Evolutionary conservation across 92 coral and sea anemone genomes (phyloP), one percentile per base, ranked within the genome.

Genomic region (Epizoanthus rinbou): DNA sequence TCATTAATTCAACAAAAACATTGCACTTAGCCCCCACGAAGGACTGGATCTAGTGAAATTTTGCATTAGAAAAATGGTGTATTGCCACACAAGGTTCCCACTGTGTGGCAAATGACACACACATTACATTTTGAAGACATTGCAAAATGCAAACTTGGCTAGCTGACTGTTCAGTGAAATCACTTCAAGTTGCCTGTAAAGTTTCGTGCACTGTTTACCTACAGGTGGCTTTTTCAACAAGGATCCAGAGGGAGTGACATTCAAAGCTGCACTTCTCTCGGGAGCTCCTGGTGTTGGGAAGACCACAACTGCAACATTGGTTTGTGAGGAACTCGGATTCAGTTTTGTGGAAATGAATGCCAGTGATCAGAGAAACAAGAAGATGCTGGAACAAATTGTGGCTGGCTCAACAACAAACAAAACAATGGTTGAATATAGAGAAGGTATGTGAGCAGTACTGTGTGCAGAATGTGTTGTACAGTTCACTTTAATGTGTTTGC

Each of bases 281-380:
- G 98, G 98, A 1, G 91, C 98, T 21, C 98, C 98, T 14, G 98
- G 98, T 6, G 98, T 95, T 5, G 98, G 98, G 33, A 95, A 95
- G 87, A 95, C 98, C 63, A 95, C 98, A 47, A 95, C 98, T 14
- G 89, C 98, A 5, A 88, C 89, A 1, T 80, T 95, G 24, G 98
- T 95, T 5, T 95, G 98, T 69, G 83, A 93, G 73, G 98, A 95
- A 56, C 88, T 92, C 21, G 98, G 96, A n/a, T 95, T 88, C 81
- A 87, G 91, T 57, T 95, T 69, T 64, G 86, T 95, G 23, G 98
- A 95, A 79, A 93, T 95, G 95, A 95, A 95, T 67, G 98, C 98
- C 37, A 95, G 98, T 82, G 98, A 95, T 62, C 86, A 97, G n/a
- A 85, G 98, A 16, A 95, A 80, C 75, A 95, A 95, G 80, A 95